A percentile compares a stretch with the other conserved stretches of the same genome.
Conservation (phyloP, 2,888 invertebrate genomes). For the Scaptomyza cyrtandrae region DNA sequence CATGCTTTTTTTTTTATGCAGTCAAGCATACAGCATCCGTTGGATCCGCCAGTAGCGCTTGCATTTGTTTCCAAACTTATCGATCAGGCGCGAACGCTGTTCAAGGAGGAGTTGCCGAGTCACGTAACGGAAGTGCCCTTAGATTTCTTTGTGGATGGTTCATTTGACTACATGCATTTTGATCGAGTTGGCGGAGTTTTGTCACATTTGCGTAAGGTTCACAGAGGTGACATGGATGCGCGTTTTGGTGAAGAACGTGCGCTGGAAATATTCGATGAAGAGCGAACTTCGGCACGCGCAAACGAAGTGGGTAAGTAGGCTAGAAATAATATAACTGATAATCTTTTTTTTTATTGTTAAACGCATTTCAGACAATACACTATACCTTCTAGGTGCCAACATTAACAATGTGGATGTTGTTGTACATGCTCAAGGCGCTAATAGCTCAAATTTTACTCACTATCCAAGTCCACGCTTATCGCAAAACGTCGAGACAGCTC, state of each 20-base stretch:
- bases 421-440: conserved; percentile 75
- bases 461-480: conserved; percentile 70
- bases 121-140: conserved; percentile 72
- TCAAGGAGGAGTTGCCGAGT: conserved; percentile 74
- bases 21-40: conserved; percentile 82
- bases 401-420: conserved; percentile 79
- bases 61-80: conserved; percentile 82
- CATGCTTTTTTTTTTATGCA: conserved; percentile 84
- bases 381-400: conserved; percentile 80
- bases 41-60: conserved; percentile 83
- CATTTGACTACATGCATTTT: conserved; percentile 83
- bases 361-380: conserved; percentile 73
- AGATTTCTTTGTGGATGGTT: conserved; percentile 82
- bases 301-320: conserved; percentile 75
- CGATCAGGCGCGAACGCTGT: conserved; percentile 75
- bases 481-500: conserved; percentile 50
- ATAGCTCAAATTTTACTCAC: conserved; percentile 72
- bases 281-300: conserved; percentile 62
- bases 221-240: conserved; percentile 79
- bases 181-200: conserved; percentile 84
- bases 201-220: conserved; percentile 83
- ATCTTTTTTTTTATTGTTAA: not conserved
- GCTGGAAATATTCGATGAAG: conserved; percentile 75
- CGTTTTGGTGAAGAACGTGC: conserved; percentile 79
- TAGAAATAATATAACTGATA: not conserved